Percentiles rank a stretch among this genome's conserved stretches.
phyloP scores from a whole-genome alignment of 2,888 invertebrate species.

The Lasioglossum calceatum region DNA sequence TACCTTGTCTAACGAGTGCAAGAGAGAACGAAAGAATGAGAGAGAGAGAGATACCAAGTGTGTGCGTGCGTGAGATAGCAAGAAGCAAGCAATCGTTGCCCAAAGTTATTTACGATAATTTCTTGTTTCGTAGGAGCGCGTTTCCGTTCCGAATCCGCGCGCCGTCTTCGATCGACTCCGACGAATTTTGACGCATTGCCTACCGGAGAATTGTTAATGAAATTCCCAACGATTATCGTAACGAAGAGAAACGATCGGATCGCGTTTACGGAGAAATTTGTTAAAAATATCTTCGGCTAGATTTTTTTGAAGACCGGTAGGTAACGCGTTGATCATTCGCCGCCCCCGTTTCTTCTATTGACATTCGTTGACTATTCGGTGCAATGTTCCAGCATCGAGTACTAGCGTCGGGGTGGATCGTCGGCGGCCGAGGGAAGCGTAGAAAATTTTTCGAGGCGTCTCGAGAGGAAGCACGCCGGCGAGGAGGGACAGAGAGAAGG shows the following conservation, averaged over 20 bases:
- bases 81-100: constrained; percentile 50
- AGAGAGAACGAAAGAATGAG: constrained; percentile 10
- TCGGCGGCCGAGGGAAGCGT: background rate
- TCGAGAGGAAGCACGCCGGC: background rate
- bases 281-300: background rate
- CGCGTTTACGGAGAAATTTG: background rate
- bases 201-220: background rate
- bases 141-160: constrained; percentile 22
- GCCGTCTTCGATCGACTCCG: constrained; percentile 20
- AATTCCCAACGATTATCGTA: background rate
- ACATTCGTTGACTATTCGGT: background rate
- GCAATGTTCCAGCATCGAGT: background rate
- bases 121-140: constrained; percentile 44
- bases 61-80: constrained; percentile 8
- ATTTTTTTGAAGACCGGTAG: background rate
- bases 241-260: background rate
- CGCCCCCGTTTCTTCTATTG: background rate
- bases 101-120: constrained; percentile 57
- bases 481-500: constrained; percentile 16
- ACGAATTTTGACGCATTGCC: background rate
- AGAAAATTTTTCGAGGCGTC: constrained; percentile 24
- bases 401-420: constrained; percentile 6
- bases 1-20: constrained; percentile 77
- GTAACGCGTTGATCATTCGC: background rate
- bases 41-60: constrained; percentile 15